Conservation (phyloP, 1,140 invertebrate species). For the Asbolus verrucosus region DNA sequence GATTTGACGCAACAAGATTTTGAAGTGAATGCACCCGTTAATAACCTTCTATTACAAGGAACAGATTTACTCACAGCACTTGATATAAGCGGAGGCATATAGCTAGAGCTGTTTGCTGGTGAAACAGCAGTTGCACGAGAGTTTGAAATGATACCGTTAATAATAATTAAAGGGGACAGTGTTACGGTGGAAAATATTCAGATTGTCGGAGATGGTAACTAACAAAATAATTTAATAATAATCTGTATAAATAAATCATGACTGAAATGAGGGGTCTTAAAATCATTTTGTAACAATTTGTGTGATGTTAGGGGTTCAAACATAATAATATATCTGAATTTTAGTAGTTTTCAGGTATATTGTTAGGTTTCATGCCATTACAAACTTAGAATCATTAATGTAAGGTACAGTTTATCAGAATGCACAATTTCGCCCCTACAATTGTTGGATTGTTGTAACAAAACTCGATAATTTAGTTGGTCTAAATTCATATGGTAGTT, state of each 20-base stretch:
- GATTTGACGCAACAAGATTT: conserved; percentile 70
- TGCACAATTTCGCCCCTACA: too few species aligned
- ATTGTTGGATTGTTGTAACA: too few species aligned
- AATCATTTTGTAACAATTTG: conserved; percentile 1
- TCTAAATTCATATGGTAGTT: neutral
- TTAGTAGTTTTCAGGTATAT: neutral
- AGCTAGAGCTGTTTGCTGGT: conserved; percentile 52
- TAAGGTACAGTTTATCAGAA: too few species aligned
- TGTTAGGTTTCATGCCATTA: too few species aligned
- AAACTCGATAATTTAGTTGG: too few species aligned
- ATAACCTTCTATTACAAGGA: conserved; percentile 66
- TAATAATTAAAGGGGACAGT: conserved; percentile 49
- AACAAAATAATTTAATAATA: conserved; percentile 29
- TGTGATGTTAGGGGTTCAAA: neutral
- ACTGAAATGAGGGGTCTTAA: conserved; percentile 45
- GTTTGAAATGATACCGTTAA: conserved; percentile 56
- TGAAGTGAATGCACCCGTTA: conserved; percentile 70
- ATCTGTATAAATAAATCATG: too few species aligned
- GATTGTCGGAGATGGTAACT: conserved; percentile 33
- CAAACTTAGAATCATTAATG: too few species aligned
- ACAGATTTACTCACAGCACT: conserved; percentile 69
- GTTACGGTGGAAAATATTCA: conserved; percentile 50
- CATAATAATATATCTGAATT: conserved; percentile 12
- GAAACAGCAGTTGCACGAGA: conserved; percentile 52
- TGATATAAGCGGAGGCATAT: conserved; percentile 61